These are phyloP conservation scores for Cottus gobio DNA, from an alignment of 2,113 vertebrate species.

Conservation along the genomic window DNA sequence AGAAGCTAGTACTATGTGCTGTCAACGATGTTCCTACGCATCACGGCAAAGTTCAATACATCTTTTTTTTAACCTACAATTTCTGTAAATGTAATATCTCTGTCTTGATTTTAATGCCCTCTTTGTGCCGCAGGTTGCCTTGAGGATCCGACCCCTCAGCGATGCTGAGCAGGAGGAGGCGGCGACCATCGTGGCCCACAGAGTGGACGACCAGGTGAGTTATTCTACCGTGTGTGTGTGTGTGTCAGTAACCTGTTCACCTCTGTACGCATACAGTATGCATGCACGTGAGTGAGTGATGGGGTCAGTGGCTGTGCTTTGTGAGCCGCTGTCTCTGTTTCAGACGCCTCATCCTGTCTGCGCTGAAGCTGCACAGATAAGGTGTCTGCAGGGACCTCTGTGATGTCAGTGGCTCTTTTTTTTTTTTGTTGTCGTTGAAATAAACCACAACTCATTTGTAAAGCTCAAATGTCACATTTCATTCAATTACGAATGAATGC, in stretches of 20 bases:
- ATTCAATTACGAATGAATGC: conserved; percentile 34
- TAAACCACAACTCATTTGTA: conserved; percentile 2
- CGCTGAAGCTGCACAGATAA: conserved; percentile 47
- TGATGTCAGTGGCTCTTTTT: neutral
- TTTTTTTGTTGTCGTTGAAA: neutral
- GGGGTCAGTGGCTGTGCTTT: conserved; percentile 8
- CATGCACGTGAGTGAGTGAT: conserved; percentile 23
- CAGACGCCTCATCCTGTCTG: conserved; percentile 21
- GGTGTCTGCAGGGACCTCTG: conserved; percentile 36
- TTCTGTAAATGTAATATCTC: neutral
- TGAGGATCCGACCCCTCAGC: conserved; percentile 91
- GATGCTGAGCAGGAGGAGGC: conserved; percentile 88
- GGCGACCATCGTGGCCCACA: conserved; percentile 88
- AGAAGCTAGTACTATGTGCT: neutral
- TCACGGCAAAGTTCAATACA: neutral
- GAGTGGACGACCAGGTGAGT: conserved; percentile 90
- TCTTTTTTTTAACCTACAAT: conserved; percentile 1
- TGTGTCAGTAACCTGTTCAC: conserved; percentile 32
- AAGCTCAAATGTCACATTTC: conserved; percentile 54
- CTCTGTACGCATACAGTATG: conserved; percentile 22
- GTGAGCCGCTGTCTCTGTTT: conserved; percentile 26
- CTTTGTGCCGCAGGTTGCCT: conserved; percentile 84
- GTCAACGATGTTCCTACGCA: neutral
- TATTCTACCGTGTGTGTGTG: neutral
- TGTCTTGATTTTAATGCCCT: neutral